phyloP scores from a whole-genome alignment of 2,113 vertebrate genomes.

The Campylorhamphus procurvoides region DNA sequence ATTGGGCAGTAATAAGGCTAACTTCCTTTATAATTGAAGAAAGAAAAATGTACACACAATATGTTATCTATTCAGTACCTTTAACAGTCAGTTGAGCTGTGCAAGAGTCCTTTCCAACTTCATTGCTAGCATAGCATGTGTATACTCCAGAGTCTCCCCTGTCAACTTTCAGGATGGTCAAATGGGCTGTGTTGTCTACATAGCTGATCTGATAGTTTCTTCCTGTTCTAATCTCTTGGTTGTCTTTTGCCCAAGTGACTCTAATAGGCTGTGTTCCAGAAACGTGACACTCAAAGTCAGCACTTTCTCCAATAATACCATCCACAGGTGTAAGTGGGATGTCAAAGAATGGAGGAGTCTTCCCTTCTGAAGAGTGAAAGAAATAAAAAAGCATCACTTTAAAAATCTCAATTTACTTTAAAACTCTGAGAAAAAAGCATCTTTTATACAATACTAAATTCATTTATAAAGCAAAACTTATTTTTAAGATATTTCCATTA shows the following conservation, averaged over 20 bases:
- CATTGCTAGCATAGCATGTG: slow-evolving; percentile 89
- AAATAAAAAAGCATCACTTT: slow-evolving; percentile 5
- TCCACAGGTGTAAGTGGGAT: slow-evolving; percentile 82
- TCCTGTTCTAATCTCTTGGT: slow-evolving; percentile 90
- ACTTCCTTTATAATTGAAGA: not conserved
- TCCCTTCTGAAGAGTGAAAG: slow-evolving; percentile 83
- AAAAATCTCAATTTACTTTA: not conserved
- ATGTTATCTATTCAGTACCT: slow-evolving; percentile 77
- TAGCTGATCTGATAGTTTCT: slow-evolving; percentile 92
- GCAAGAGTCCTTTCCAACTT: slow-evolving; percentile 92
- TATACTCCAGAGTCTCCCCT: slow-evolving; percentile 88
- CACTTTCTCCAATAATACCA: slow-evolving; percentile 85
- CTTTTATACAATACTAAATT: not conserved
- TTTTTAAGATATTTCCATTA: not conserved
- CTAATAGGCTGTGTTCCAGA: slow-evolving; percentile 92
- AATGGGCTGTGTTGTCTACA: slow-evolving; percentile 82
- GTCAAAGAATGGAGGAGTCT: slow-evolving; percentile 91
- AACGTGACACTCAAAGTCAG: slow-evolving; percentile 91
- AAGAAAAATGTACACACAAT: not conserved
- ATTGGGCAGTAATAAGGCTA: not conserved
- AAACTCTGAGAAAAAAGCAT: not conserved
- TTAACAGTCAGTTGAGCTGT: slow-evolving; percentile 86
- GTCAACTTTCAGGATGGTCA: slow-evolving; percentile 87
- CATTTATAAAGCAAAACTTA: not conserved
- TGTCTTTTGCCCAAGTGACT: slow-evolving; percentile 93